Base-by-base conservation (phyloP, 1,140 invertebrate genomes). In the Heliconius melpomene region DNA sequence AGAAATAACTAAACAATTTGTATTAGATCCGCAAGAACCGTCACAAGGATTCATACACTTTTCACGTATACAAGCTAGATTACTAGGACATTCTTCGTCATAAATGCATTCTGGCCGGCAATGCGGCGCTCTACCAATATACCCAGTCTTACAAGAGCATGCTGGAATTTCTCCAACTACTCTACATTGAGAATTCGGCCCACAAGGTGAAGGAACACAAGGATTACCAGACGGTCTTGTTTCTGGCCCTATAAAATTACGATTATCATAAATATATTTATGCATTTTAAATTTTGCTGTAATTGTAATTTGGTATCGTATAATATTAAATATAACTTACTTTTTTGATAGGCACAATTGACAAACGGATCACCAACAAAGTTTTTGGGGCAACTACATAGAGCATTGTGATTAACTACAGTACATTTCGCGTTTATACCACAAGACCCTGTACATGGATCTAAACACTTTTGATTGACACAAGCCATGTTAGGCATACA, bases 71-170 rank as follows among this genome's bases (percentile, higher is more conserved):
- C 97, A 98, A 70, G 97, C 97, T 83, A 96, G 94, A 93, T 97
- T 96, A 80, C 95, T 95, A 2, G 96, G 93, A 90, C 97, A 98
- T 93, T 98, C 97, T 54, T 96, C 96, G 88, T 97, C 96, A 74
- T 96, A 95, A 46, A 96, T 95, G 91, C 97, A 98, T 95, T 98
- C 97, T 72, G 97, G 97, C 75, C 96, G 95, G 91, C 97, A 98
- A 88, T 96, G 97, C 79, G 97, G 96, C 29, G 97, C 95, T 79
- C 97, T 95, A 80, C 97, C 97, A 79, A 97, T 95, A 91, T 97
- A 97, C 80, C 96, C 95, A 60, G 95, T 92, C 83, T 96, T 94
- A 91, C 97, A 98, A 84, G 96, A 96, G 88, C 97, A 98, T 78
- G 96, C 96, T 57, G 96, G 96, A 79, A 96, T 97, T 79, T 96